Conservation (phyloP, 2,113 vertebrate genomes). For the Leptobrachium leishanense region DNA sequence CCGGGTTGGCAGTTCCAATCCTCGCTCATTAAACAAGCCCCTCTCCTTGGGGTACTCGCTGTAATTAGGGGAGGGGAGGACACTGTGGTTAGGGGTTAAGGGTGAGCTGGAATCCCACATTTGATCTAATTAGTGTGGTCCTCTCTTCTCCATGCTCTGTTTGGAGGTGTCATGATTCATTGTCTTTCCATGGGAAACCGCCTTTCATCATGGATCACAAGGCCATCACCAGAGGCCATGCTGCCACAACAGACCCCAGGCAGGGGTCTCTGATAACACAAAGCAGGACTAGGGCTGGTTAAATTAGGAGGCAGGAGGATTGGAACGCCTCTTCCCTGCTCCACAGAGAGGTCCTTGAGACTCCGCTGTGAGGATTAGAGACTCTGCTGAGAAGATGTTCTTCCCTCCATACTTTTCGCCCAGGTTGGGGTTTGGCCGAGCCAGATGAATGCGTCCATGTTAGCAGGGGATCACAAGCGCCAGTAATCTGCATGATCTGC, state of each 20-base stretch:
- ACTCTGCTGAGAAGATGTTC: not conserved
- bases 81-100: not conserved
- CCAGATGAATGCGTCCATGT: not conserved
- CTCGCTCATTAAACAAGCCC: not conserved
- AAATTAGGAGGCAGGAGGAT: conserved; percentile 21
- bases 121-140: conserved; percentile 11
- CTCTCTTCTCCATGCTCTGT: not conserved
- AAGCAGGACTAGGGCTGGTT: not conserved
- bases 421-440: not conserved
- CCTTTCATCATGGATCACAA: conserved; percentile 1
- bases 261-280: conserved; percentile 5
- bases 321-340: not conserved
- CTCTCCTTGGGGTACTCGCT: not conserved
- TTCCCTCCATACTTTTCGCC: not conserved
- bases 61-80: not conserved
- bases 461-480: not conserved
- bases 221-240: not conserved
- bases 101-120: not conserved
- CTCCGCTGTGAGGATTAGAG: conserved; percentile 22
- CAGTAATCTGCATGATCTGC: not conserved
- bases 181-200: not conserved
- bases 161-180: not conserved
- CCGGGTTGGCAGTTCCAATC: too few species aligned
- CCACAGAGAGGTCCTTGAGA: conserved; percentile 14
- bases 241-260: not conserved